These are phyloP conservation scores for Caenorhabditis afra DNA, from an alignment of 2,888 invertebrate genomes.

Conservation along the genomic window DNA sequence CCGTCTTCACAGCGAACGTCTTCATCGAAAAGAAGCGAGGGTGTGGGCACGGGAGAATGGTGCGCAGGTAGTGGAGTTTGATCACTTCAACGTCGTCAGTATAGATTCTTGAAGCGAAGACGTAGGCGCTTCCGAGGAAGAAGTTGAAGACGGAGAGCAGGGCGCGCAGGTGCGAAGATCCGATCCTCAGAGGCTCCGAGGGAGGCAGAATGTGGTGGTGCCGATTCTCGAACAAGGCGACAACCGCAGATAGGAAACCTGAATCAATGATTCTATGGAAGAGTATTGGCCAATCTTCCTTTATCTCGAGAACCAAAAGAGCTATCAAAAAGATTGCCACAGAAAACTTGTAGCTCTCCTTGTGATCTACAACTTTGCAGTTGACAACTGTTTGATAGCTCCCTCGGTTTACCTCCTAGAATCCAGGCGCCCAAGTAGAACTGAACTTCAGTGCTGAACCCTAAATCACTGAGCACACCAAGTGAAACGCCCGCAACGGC, in stretches of 20 bases:
- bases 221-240: slow-evolving; percentile 6
- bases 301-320: too few species aligned
- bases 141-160: slow-evolving; percentile 3
- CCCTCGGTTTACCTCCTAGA: not conserved
- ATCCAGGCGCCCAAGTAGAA: slow-evolving; percentile 2
- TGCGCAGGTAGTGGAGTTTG: slow-evolving; percentile 3
- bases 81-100: not conserved
- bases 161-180: not conserved
- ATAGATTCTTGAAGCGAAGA: not conserved
- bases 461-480: slow-evolving; percentile 1
- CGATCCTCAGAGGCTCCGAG: not conserved
- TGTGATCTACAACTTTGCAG: too few species aligned
- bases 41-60: not conserved
- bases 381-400: too few species aligned
- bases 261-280: not conserved
- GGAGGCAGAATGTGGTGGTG: slow-evolving; percentile 11
- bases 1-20: not conserved
- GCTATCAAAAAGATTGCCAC: too few species aligned
- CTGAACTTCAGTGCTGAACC: not conserved
- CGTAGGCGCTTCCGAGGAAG: slow-evolving; percentile 2
- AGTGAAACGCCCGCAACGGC: slow-evolving; percentile 11
- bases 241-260: slow-evolving; percentile 14
- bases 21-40: slow-evolving; percentile 1
- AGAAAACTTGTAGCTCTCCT: too few species aligned
- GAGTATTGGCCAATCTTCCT: too few species aligned